Base-by-base conservation (phyloP, 2,797 vertebrate genomes). In the Tamandua tetradactyla region DNA sequence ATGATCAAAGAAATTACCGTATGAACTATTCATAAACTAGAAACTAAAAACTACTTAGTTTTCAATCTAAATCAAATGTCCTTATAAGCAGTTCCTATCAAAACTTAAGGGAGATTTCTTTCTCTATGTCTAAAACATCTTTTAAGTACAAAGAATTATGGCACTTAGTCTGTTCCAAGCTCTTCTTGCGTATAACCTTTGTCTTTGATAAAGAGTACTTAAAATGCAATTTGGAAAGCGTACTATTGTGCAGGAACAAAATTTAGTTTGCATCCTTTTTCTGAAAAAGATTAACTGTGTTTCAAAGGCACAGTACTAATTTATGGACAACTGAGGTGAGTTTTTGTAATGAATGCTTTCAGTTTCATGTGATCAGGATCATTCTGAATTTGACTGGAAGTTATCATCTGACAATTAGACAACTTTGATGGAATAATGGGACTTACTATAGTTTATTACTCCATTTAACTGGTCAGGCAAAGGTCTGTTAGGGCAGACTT, bases 11-110 rank as follows among this genome's bases (percentile, higher is more conserved):
- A 86, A 80, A 89, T 37, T 25, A 62, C 25, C 22, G 40, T 85
- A 61, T 44, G 42, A 74, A 93, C 40, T 90, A 87, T 11, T 78
- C 64, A 66, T 69, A 62, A 95, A 91, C 10, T 89, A n/a, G 27
- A 81, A 92, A 84, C 37, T 52, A 82, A 90, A 82, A 87, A 59
- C 47, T 10, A 82, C 3, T 14, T 35, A 59, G 47, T 42, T 80
- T 82, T 87, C 52, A 68, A 55, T 27, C 42, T 40, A 85, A 83
- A 96, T 83, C 32, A 66, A 42, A 52, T 90, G 27, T 76, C 14
- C 40, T 89, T n/a, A 75, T 40, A 76, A 76, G 40, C 15, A 71
- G 40, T 61, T 92, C 32, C 20, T 92, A 71, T 75, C 71, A 71
- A 76, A 89, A 89, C 42, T 94, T 13, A 82, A 52, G 52, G n/a